These are phyloP conservation scores for Bryconaethiops microstoma DNA, from an alignment of 2,797 vertebrate genomes.

Conservation along the genomic window DNA sequence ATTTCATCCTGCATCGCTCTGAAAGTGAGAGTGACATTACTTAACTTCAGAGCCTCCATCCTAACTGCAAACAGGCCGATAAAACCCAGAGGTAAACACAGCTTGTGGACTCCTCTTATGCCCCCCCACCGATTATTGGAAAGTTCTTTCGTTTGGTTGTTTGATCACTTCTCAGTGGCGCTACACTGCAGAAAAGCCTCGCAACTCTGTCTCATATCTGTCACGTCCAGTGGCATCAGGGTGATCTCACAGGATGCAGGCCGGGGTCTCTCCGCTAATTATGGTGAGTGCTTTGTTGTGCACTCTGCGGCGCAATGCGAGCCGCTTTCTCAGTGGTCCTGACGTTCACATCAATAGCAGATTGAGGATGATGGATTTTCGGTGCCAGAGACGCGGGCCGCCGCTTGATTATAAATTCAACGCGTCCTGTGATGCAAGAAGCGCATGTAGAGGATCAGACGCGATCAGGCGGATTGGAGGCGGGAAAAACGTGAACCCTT, in stretches of 20 bases:
- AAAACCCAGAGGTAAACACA: slow-evolving; percentile 29
- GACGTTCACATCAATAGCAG: slow-evolving; percentile 78
- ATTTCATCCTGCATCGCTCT: slow-evolving; percentile 19
- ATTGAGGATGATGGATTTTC: slow-evolving; percentile 78
- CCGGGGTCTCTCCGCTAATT: slow-evolving; percentile 69
- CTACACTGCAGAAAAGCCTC: slow-evolving; percentile 38
- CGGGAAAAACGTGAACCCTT: slow-evolving; percentile 6
- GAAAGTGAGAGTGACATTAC: slow-evolving; percentile 27
- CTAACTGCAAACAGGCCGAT: neutral
- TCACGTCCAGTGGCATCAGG: slow-evolving; percentile 56
- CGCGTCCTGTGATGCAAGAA: slow-evolving; percentile 50
- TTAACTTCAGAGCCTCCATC: neutral
- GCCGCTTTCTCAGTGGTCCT: slow-evolving; percentile 70
- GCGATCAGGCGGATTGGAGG: neutral
- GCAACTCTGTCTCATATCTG: slow-evolving; percentile 23
- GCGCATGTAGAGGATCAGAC: slow-evolving; percentile 40
- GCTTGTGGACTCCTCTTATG: slow-evolving; percentile 13
- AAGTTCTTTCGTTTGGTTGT: slow-evolving; percentile 15
- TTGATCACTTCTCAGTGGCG: slow-evolving; percentile 40
- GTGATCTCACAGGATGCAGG: slow-evolving; percentile 58
- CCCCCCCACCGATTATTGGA: neutral
- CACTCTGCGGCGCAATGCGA: slow-evolving; percentile 65
- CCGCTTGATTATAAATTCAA: slow-evolving; percentile 66
- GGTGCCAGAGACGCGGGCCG: slow-evolving; percentile 56
- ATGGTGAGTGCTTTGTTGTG: slow-evolving; percentile 75